These are phyloP conservation scores for Eilema griseolum DNA, from an alignment of 2,888 invertebrate species.

Conservation along the genomic window DNA sequence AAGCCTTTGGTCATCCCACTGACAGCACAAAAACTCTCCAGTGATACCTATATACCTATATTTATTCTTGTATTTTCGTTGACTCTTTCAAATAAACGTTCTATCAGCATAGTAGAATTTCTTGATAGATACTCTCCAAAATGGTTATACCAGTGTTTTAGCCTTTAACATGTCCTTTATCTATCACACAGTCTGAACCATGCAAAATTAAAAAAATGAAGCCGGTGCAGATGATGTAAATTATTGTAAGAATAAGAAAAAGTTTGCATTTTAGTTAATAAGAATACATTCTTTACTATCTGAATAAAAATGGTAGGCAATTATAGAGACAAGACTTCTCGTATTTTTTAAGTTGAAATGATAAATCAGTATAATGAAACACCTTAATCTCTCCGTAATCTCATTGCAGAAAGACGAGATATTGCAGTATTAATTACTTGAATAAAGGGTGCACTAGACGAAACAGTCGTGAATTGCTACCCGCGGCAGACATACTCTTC, in stretches of 20 bases:
- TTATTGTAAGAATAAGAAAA: neutral
- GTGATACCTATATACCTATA: too few species aligned
- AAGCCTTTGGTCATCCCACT: too few species aligned
- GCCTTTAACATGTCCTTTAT: too few species aligned
- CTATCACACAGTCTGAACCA: too few species aligned
- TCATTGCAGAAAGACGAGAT: conserved; percentile 77
- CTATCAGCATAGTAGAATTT: too few species aligned
- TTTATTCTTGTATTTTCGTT: too few species aligned
- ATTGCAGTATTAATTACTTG: conserved; percentile 79
- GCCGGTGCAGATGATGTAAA: neutral
- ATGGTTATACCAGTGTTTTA: too few species aligned
- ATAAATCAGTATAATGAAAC: conserved; percentile 76
- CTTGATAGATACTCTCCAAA: too few species aligned
- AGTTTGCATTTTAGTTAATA: neutral
- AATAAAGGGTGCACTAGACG: conserved; percentile 56
- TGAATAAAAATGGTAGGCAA: conserved; percentile 1
- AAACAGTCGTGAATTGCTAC: conserved; percentile 8
- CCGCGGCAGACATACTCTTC: neutral
- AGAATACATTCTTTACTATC: neutral
- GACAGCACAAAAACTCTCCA: too few species aligned
- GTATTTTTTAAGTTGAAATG: conserved; percentile 49
- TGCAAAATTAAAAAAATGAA: too few species aligned
- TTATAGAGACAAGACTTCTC: conserved; percentile 11
- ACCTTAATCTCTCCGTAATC: conserved; percentile 80
- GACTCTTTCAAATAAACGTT: too few species aligned